These are phyloP conservation scores for Eulithis prunata DNA, from an alignment of 2,888 invertebrate genomes.

Conservation along the genomic window DNA sequence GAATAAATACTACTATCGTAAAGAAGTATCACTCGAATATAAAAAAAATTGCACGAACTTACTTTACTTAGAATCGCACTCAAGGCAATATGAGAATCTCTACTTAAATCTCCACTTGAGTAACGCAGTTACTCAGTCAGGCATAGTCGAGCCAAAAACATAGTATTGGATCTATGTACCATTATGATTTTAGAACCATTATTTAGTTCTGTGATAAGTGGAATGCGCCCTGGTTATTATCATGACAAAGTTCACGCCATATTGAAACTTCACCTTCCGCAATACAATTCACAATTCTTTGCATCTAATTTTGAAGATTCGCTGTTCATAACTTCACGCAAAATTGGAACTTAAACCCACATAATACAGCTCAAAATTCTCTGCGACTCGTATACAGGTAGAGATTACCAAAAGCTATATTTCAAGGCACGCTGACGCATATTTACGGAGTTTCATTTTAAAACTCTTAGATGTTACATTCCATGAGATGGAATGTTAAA, in stretches of 20 bases:
- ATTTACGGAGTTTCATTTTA: conserved; percentile 26
- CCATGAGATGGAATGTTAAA: conserved; percentile 3
- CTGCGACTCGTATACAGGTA: background rate
- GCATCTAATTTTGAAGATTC: background rate
- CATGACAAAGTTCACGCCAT: background rate
- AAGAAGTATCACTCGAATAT: background rate
- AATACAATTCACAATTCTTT: background rate
- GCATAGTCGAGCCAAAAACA: no score
- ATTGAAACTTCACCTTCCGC: background rate
- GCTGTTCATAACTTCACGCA: background rate
- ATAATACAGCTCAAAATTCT: background rate
- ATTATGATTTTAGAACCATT: no score
- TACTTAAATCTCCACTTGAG: no score
- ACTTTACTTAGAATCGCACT: no score
- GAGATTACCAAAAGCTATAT: conserved; percentile 9
- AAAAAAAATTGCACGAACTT: no score
- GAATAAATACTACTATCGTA: background rate
- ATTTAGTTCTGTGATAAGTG: no score
- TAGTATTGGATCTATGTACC: no score
- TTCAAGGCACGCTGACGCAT: conserved; percentile 24
- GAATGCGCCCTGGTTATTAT: no score
- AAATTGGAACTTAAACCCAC: background rate
- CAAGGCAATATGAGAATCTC: no score
- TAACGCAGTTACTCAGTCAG: no score
- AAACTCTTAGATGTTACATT: conserved; percentile 28